Conservation (phyloP, 1,140 invertebrate genomes). For the Hylaeus volcanicus region DNA sequence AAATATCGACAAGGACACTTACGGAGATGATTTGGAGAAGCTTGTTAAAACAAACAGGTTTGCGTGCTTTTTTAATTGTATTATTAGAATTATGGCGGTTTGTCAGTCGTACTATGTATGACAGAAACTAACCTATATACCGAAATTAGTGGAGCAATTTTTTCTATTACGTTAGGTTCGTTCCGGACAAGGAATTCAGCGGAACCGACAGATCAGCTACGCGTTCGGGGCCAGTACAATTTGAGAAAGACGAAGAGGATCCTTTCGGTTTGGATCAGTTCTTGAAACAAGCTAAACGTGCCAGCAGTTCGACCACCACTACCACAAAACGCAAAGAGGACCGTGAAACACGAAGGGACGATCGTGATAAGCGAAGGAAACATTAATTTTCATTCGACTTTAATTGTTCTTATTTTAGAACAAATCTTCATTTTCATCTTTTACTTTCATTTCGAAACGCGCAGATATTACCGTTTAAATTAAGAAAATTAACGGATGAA, state of each 20-base stretch:
- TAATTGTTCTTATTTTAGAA: slow-evolving; percentile 8
- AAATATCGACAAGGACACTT: slow-evolving; percentile 94
- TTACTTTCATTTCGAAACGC: neutral
- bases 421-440: neutral
- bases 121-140: too few species aligned
- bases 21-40: slow-evolving; percentile 92
- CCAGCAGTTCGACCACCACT: slow-evolving; percentile 81
- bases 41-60: slow-evolving; percentile 93
- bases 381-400: slow-evolving; percentile 62
- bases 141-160: neutral
- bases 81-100: too few species aligned
- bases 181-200: slow-evolving; percentile 97
- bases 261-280: slow-evolving; percentile 99
- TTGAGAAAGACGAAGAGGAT: slow-evolving; percentile 97
- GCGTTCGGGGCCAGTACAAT: slow-evolving; percentile 97
- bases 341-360: slow-evolving; percentile 72
- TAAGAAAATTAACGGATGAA: neutral
- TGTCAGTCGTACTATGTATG: too few species aligned
- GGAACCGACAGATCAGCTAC: slow-evolving; percentile 89
- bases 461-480: neutral
- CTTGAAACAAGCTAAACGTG: slow-evolving; percentile 97
- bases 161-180: slow-evolving; percentile 85
- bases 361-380: slow-evolving; percentile 77
- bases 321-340: slow-evolving; percentile 78
- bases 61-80: neutral